phyloP scores from a whole-genome alignment of 2,797 vertebrate species.

The Triplophysa bombifrons region DNA sequence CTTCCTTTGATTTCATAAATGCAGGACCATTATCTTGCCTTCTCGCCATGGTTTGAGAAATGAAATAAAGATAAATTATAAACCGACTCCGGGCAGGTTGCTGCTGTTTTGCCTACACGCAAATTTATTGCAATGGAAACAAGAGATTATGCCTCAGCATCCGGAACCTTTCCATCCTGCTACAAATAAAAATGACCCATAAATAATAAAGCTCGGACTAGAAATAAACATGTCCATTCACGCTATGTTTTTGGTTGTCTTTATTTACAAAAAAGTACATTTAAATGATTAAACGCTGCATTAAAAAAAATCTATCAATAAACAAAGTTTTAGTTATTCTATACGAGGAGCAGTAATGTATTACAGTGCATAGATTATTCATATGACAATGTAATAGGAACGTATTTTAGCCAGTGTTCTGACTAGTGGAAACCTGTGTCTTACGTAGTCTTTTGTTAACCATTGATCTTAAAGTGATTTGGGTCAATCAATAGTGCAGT shows the following conservation, averaged over 20 bases:
- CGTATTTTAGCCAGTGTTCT: too few species aligned
- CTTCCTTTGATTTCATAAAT: conserved; percentile 59
- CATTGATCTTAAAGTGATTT: conserved; percentile 19
- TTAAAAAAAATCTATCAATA: background rate
- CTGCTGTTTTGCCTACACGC: conserved; percentile 43
- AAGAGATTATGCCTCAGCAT: conserved; percentile 45
- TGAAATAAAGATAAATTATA: conserved; percentile 42
- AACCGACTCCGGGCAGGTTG: conserved; percentile 21
- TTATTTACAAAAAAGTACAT: background rate
- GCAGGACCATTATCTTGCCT: conserved; percentile 33
- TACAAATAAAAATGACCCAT: conserved; percentile 30
- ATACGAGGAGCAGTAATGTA: background rate
- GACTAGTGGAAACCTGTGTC: too few species aligned
- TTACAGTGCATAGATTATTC: background rate
- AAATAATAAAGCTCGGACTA: background rate
- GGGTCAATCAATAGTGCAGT: conserved; percentile 5
- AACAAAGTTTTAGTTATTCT: too few species aligned
- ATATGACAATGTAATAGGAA: background rate
- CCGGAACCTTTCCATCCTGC: conserved; percentile 41
- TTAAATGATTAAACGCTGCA: background rate
- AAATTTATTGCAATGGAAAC: conserved; percentile 58
- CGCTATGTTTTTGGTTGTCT: background rate
- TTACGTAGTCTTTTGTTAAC: background rate
- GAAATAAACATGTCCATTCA: background rate
- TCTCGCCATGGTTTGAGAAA: conserved; percentile 2